phyloP scores from a whole-genome alignment of 2,797 vertebrate species.

The Denticeps clupeoides region DNA sequence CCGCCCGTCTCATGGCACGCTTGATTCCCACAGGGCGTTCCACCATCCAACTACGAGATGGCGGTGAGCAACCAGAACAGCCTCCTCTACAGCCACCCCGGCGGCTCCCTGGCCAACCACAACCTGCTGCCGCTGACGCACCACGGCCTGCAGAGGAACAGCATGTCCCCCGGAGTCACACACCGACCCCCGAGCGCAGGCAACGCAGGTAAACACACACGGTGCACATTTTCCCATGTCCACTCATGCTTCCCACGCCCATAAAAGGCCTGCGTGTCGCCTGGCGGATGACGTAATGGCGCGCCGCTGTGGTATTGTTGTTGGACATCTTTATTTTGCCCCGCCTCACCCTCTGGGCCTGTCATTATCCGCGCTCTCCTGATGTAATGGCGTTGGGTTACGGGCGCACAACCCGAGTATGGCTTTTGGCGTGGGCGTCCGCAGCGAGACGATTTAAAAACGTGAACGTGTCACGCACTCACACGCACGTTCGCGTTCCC shows the following conservation, averaged over 20 bases:
- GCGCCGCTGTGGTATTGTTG: no score
- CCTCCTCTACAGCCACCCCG: constrained; percentile 89
- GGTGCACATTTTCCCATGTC: constrained; percentile 26
- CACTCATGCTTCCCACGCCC: constrained; percentile 19
- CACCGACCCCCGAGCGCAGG: constrained; percentile 98
- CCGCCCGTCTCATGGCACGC: no score
- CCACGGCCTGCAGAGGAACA: constrained; percentile 95
- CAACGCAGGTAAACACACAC: constrained; percentile 52
- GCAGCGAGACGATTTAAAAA: constrained; percentile 32
- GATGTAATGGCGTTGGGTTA: constrained; percentile 45
- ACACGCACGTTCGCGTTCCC: constrained; percentile 24
- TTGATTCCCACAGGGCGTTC: constrained; percentile 70
- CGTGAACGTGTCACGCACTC: constrained; percentile 35
- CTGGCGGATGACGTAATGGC: no score
- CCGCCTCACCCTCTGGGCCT: constrained; percentile 49
- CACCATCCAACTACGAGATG: constrained; percentile 96
- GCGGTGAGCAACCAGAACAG: constrained; percentile 94
- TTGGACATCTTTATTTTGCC: no score
- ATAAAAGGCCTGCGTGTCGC: no score
- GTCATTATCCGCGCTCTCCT: constrained; percentile 53
- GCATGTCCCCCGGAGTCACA: constrained; percentile 96
- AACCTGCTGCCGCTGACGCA: constrained; percentile 92
- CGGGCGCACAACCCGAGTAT: constrained; percentile 60
- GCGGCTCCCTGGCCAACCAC: constrained; percentile 88
- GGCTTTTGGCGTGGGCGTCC: constrained; percentile 53